phyloP scores from a whole-genome alignment of 2,797 vertebrate genomes.

The Gymnoscopelus microlampas region DNA sequence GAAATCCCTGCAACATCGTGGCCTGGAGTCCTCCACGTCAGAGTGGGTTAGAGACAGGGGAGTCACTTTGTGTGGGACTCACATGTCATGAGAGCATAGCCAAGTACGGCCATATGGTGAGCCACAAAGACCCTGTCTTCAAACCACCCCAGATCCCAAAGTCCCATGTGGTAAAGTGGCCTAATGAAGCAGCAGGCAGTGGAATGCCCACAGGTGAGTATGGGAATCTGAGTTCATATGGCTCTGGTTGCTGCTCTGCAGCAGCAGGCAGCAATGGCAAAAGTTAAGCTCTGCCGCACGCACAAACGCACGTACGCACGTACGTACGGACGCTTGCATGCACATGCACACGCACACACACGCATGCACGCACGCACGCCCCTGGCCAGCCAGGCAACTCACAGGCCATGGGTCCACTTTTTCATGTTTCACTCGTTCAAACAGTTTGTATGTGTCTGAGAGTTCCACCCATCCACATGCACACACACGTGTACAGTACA shows the following conservation, averaged over 20 bases:
- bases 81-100: constrained; percentile 70
- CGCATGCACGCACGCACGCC: constrained; percentile 27
- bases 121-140: constrained; percentile 61
- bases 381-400: constrained; percentile 50
- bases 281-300: constrained; percentile 52
- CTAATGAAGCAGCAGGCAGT: constrained; percentile 74
- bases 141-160: constrained; percentile 47
- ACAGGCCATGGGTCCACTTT: constrained; percentile 46
- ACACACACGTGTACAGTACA: no score
- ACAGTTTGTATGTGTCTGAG: neutral
- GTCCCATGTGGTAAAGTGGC: constrained; percentile 65
- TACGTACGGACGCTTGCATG: constrained; percentile 39
- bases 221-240: constrained; percentile 63
- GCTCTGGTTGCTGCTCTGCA: constrained; percentile 49
- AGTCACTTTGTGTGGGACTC: constrained; percentile 58
- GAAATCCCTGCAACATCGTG: constrained; percentile 65
- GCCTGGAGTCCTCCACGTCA: constrained; percentile 47
- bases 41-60: constrained; percentile 35
- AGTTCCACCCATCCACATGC: no score
- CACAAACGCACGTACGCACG: neutral
- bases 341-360: constrained; percentile 25
- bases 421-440: constrained; percentile 32
- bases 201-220: constrained; percentile 62
- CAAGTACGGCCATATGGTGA: constrained; percentile 74
- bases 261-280: constrained; percentile 45